These are phyloP conservation scores for Hemibagrus wyckioides DNA, from an alignment of 2,113 vertebrate species.

Conservation along the genomic window DNA sequence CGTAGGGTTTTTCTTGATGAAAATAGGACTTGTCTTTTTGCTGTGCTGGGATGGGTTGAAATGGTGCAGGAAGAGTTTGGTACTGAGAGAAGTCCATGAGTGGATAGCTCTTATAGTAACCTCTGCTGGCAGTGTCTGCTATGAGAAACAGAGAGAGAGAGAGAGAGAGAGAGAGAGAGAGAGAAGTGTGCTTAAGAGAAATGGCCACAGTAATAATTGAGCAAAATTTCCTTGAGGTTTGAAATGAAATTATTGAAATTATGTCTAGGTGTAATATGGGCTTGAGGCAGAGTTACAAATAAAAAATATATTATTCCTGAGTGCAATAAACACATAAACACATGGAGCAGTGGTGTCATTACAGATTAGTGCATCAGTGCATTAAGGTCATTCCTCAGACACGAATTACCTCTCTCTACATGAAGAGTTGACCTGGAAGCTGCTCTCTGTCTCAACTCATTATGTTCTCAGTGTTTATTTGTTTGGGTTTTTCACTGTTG, in stretches of 20 bases:
- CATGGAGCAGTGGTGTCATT: neutral
- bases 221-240: neutral
- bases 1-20: constrained; percentile 68
- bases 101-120: constrained; percentile 84
- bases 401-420: constrained; percentile 28
- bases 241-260: constrained; percentile 3
- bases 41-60: constrained; percentile 66
- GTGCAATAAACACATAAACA: neutral
- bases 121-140: constrained; percentile 74
- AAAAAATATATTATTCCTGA: neutral
- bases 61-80: constrained; percentile 63
- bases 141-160: constrained; percentile 20
- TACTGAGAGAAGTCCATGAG: constrained; percentile 75
- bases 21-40: constrained; percentile 75
- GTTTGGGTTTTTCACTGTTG: constrained; percentile 2
- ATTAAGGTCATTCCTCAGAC: constrained; percentile 40
- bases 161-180: neutral
- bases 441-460: constrained; percentile 20
- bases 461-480: constrained; percentile 19
- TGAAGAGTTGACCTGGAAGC: constrained; percentile 21
- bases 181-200: neutral
- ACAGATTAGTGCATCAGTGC: constrained; percentile 2
- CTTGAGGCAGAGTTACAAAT: neutral
- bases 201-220: neutral
- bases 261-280: neutral